Percentiles rank a stretch among this genome's conserved stretches.
phyloP scores from a whole-genome alignment of 2,113 vertebrate species.

The Emydura subglobosa region DNA sequence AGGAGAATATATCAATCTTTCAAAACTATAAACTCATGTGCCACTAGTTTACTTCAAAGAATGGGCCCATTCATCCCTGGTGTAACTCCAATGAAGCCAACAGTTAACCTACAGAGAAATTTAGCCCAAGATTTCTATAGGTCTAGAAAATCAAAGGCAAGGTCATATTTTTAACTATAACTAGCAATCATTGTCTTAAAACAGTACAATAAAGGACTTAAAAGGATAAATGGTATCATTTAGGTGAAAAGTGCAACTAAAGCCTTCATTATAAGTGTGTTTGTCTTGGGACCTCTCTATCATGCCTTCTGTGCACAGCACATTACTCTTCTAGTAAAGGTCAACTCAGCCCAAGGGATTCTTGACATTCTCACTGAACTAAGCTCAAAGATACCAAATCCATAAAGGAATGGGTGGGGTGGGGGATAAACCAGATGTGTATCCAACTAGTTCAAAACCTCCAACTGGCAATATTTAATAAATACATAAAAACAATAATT shows the following conservation, averaged over 20 bases:
- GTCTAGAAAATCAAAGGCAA: neutral
- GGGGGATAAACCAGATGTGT: neutral
- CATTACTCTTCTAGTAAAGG: neutral
- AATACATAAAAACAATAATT: neutral
- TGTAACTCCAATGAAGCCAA: neutral
- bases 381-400: neutral
- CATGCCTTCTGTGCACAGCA: neutral
- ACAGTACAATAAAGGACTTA: neutral
- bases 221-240: neutral
- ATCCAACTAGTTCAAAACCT: neutral
- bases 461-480: constrained; percentile 1
- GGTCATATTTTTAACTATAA: neutral
- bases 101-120: neutral
- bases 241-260: neutral
- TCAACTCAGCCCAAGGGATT: neutral
- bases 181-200: neutral
- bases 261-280: neutral
- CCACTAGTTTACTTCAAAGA: neutral
- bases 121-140: neutral
- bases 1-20: neutral
- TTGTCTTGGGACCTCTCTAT: neutral
- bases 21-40: neutral
- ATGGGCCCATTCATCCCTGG: neutral
- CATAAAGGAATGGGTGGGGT: neutral
- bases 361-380: neutral